Base-by-base conservation (phyloP, 37 sponge, comb jelly and placozoan species). In the Cliona cf. orientalis region DNA sequence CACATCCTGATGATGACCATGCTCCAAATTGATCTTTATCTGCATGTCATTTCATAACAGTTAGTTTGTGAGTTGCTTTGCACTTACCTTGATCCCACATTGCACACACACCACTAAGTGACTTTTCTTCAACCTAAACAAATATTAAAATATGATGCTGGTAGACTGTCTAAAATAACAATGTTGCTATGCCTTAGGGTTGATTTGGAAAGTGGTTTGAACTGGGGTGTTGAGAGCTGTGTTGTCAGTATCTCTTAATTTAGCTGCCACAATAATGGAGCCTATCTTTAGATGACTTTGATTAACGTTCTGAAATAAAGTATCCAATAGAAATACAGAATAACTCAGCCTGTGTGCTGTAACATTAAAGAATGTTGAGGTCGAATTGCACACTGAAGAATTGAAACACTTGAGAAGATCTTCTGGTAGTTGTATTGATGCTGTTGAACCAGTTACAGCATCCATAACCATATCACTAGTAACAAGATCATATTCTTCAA, bases 1-100 rank as follows among this genome's bases (percentile, higher is more conserved):
- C 72, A 58, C 73, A 79, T 17, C 67, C 79, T 3, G 37, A 38
- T 21, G 61, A 60, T 38, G 79, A 79, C 86, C 86, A 86, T 7
- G 41, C 65, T 37, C 80, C 85, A 70, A 57, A 49, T 41, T 66
- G 53, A 66, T 79, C 66, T 72, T 62, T 2, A 49, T 26, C 5
- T 14, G 12, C 23, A 9, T 3, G 19, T 68, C 5, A 7, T 68
- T 37, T 7, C 69, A 38, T 68, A 3, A 37, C 17, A 23, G 32
- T 66, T 66, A 38, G 37, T 31, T 22, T 5, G 37, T 37, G n/a
- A n/a, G n/a, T n/a, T n/a, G n/a, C n/a, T 36, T 21, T 42, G 58
- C 35, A 14, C 17, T 35, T 2, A 31, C n/a, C 65, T 34, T 64
- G 4, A 5, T 77, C 46, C 59, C 60, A 75, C 42, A 26, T 6